These are phyloP conservation scores for Dendropsophus ebraccatus DNA, from an alignment of 2,113 vertebrate genomes.

Conservation along the genomic window DNA sequence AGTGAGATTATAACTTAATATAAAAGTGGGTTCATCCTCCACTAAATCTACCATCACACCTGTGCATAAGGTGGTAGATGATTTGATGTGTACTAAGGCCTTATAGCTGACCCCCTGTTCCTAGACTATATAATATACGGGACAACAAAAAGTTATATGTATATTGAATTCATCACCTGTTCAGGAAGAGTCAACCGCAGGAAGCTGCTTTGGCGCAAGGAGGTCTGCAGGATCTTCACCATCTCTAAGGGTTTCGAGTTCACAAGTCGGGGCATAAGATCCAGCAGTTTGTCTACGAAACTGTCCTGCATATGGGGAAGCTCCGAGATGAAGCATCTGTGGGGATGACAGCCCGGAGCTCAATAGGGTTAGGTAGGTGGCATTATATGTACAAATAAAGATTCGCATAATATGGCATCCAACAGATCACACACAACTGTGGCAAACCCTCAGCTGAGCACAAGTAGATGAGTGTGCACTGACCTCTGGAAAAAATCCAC, in stretches of 20 bases:
- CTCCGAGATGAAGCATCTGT: constrained; percentile 87
- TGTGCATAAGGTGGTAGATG: too few relatives aligned
- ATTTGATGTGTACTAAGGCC: too few relatives aligned
- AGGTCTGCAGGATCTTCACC: constrained; percentile 92
- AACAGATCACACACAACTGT: not conserved
- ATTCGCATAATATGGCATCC: too few relatives aligned
- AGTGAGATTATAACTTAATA: too few relatives aligned
- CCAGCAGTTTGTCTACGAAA: constrained; percentile 92
- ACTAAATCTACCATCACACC: too few relatives aligned
- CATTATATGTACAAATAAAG: too few relatives aligned
- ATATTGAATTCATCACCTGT: constrained; percentile 73
- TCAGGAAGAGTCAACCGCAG: constrained; percentile 87
- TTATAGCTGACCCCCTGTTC: not conserved
- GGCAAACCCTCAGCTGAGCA: not conserved
- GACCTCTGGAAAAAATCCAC: constrained; percentile 94
- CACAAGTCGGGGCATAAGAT: constrained; percentile 90
- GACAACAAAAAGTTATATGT: not conserved
- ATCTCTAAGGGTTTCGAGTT: constrained; percentile 88
- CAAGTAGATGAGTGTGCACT: constrained; percentile 29
- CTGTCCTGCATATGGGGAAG: constrained; percentile 90
- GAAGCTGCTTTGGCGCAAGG: constrained; percentile 86
- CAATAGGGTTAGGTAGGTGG: too few relatives aligned
- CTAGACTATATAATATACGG: not conserved
- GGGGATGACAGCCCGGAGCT: not conserved
- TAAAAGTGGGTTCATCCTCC: too few relatives aligned